Base-by-base conservation (phyloP, 2,888 invertebrate genomes). In the Selenia dentaria region DNA sequence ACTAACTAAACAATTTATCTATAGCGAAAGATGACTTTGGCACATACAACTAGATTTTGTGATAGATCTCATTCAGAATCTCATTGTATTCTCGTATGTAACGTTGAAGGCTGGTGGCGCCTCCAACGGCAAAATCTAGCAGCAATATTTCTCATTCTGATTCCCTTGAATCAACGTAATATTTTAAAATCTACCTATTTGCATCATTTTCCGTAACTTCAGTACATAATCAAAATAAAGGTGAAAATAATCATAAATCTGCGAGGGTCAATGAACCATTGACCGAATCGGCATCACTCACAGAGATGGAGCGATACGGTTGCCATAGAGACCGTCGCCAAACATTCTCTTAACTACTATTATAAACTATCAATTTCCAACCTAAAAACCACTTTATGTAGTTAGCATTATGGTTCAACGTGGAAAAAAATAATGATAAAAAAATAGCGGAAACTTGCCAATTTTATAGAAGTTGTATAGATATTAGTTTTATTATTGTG, bases 271-370 rank as follows among this genome's bases (percentile, higher is more conserved):
- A 73, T 69, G 81, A 77, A 79, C 84, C 75, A 63, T 65, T 75
- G 75, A 72, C 78, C 78, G 72, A 75, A 73, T 75, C 71, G 58
- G 66, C 68, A 73, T 71, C 70, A 67, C 69, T 74, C 69, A 68
- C 67, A 75, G 70, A 84, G 86, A 88, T 87, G 68, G 62, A 49
- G 46, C 77, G 89, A 88, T 89, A 89, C 63, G 27, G 84, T 85
- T 64, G 59, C 70, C 76, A 77, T 79, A 74, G 71, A 49, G 62
- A 85, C 80, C 34, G 59, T 59, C 48, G 44, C 74, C 85, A 87
- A 88, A 74, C 71, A 74, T 44, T 38, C 22, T 59, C 54, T 34
- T 36, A 25, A 8, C 22, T 2, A 6, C 22, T 2, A 22, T n/a
- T 22, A 22, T 22, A 22, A 22, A 39, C 26, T 33, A 12, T 22